Base-by-base conservation (phyloP, 53 echinoderm and acorn worm species). In the Henricia sp. region DNA sequence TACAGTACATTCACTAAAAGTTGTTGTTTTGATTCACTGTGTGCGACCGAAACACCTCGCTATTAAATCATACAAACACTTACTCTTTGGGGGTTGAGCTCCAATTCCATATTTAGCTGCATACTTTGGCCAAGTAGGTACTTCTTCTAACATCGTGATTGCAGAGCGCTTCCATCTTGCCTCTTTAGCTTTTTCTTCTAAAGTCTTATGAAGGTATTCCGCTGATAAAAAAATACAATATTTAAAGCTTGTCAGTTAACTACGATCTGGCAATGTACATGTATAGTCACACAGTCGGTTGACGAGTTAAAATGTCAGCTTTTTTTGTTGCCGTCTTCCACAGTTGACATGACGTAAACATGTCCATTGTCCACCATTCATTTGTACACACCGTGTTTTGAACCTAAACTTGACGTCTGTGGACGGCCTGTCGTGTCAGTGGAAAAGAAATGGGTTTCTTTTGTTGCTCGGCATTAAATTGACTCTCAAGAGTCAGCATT, bases 51-150 rank as follows among this genome's bases (percentile, higher is more conserved):
- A 13, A 9, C 44, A 44, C 6, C 44, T 44, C 13, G 6, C 44
- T 9, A 44, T 9, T 44, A 44, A 44, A 44, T 9, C 6, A 44
- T 44, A 13, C 6, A 44, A 13, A 16, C 3, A 50, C 76, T 91
- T 67, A 91, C 91, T 91, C 60, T 91, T 91, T 13, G 82, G 58
- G 2, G 71, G 56, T 28, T 74, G 84, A 25, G 50, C 52, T 40
- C 76, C 63, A 33, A 92, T 46, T 41, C 83, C 89, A 50, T 68
- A 53, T 50, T 82, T 78, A 6, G 82, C 83, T 37, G 89, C 93
- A 50, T 89, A 93, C 26, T 93, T 84, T 26, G 93, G 89, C 93
- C 93, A 93, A 3, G 93, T 89, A 14, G 85, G 19, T 30, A 93
- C 29, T 4, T 93, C 93, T 14, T 51, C 56, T 11, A 93, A 25